Evolutionary conservation across 1,140 invertebrate genomes (phyloP), one percentile per base, ranked within the genome.

Genomic region (Macrosteles quadrilineatus): DNA sequence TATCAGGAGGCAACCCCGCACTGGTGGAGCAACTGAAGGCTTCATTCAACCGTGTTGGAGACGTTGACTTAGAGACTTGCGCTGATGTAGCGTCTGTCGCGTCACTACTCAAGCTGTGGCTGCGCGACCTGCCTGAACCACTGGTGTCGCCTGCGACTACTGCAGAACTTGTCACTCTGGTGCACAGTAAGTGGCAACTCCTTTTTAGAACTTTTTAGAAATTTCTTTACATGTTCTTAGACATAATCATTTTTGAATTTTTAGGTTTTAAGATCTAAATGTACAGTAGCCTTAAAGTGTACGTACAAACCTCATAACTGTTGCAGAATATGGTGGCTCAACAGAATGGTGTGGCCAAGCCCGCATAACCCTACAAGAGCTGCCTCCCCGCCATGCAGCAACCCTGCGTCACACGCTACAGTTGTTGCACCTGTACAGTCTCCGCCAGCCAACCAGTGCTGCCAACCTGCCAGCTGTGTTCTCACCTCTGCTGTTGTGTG

Each of bases 111-210:
- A 78, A 81, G 23, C 78, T 84, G 30, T 85, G 83, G 76, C 75
- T 84, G 21, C 80, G 81, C 69, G 83, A 85, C 73, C 72, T 85
- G 53, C 83, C 83, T 14, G 79, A 83, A 73, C 82, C 83, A 59
- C 75, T 84, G 23, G 79, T 84, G 23, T 75, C 79, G 21, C 76
- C 81, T 1, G 73, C 76, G 23, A 74, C 81, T 40, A 78, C 83
- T 64, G 76, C 75, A 17, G 80, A 80, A 74, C 77, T 85, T 0
- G 72, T 83, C 30, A 75, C 78, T 21, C 55, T 74, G 19, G 63
- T 72, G 19, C 65, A 72, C 32, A 74, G 73, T 74, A 36, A 65
- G 73, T 69, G 27, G 11, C 30, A 36, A 6, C 14, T 4, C 32
- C n/a, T n/a, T n/a, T n/a, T n/a, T n/a, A n/a, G n/a, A n/a, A n/a